Evolutionary conservation across 1,140 invertebrate species (phyloP), one percentile per base, ranked within the genome.

Genomic region (Marisa cornuarietis): DNA sequence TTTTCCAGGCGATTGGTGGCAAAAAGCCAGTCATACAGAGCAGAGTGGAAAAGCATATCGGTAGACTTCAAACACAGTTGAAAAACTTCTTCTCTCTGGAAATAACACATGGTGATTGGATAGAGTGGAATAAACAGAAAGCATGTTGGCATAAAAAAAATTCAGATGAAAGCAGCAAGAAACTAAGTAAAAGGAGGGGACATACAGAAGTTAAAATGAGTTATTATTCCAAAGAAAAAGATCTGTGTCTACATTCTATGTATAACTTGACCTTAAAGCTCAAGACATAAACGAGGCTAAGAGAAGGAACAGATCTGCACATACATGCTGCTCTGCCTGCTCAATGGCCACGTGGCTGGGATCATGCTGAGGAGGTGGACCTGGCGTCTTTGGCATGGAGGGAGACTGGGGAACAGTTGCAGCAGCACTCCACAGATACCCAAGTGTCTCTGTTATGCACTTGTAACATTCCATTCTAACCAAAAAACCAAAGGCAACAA

Each of bases 11-110:
- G 92, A 83, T 94, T 93, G 85, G 95, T 94, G 24, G 94, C 93
- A 61, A 98, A 93, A 88, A 99, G 93, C 98, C 98, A 99, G 83
- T 97, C 95, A 88, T 99, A 99, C 0, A 99, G 92, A 0, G 95
- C 94, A 0, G 96, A 94, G 89, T 99, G 97, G 71, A 98, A 93
- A 16, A 97, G 92, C 89, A 98, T 96, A 92, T 99, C 98, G 18
- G 95, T 91, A 2, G 92, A 92, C 68, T 91, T 88, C 26, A 92
- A 82, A 24, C 91, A 90, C 54, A 90, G 82, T 49, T 90, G 82
- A 63, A 93, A 91, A 52, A 93, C 91, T 72, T 92, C 86, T 51
- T 92, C 90, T 66, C 83, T 89, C 91, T 92, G 83, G 9, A 87
- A 85, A 58, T 9, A 18, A 18, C 11, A 18, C 54, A 58, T 14